Evolutionary conservation across 2,113 vertebrate genomes (phyloP), one percentile per base, ranked within the genome.

Genomic region (Solea senegalensis): DNA sequence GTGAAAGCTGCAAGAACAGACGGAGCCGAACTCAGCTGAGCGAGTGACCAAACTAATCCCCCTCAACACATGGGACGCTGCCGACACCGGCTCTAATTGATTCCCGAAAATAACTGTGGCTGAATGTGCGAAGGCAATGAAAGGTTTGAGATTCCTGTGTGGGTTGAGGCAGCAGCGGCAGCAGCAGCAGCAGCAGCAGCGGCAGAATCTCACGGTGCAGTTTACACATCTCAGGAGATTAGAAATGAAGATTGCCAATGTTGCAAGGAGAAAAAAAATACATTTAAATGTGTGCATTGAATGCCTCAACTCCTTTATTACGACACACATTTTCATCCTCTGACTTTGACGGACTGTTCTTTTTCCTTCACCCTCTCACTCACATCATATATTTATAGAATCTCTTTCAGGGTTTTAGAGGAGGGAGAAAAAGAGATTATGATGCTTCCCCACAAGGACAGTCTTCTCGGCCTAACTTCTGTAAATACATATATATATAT

Each of bases 331-430:
- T 83, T 75, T 92, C 93, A 93, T 92, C 90, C 89, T 89, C 93
- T 94, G 92, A 94, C 94, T 92, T 93, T 90, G 82, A 87, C 89
- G 74, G 86, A 89, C 68, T 78, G 66, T 80, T 84, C 49, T 28
- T 76, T 74, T 65, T 82, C 53, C 45, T 60, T 75, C 62, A 61
- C 71, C 56, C 14, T 53, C 57, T 91, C 71, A 72, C 91, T 92
- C 86, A 93, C 93, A 94, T 95, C 92, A 92, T 91, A 85, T 94
- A 95, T 97, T 96, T 96, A 96, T 95, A 95, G 94, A 94, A 94
- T 93, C 83, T 85, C 89, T 88, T 80, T 93, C 90, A 93, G 85
- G 14, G 15, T 50, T 15, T 15, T 39, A 90, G 86, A 65, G 83
- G 92, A 96, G 94, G 94, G 94, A 96, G 94, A 95, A 90, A 95